Evolutionary conservation across 2,113 vertebrate genomes (phyloP).

Genomic region (Paraplagusia blochii): DNA sequence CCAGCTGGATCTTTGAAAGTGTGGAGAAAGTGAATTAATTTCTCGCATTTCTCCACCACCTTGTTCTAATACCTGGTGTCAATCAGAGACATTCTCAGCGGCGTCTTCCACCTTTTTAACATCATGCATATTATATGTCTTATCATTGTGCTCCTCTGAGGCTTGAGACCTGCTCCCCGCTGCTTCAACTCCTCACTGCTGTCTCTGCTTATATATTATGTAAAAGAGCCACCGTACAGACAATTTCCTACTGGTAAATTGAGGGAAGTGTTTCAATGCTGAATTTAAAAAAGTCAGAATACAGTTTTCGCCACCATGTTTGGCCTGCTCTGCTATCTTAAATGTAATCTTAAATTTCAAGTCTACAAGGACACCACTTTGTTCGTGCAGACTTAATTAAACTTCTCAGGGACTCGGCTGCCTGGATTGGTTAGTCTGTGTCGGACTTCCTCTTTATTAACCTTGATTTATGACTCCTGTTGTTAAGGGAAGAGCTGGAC

Average conservation of each 20-base stretch:
- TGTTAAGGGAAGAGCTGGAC: conserved; percentile 30
- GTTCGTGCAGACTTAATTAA: conserved; percentile 60
- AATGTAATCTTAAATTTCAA: too few species aligned
- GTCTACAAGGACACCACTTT: conserved; percentile 25
- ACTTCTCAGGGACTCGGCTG: conserved; percentile 54
- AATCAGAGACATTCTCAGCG: conserved; percentile 1
- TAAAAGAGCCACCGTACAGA: conserved; percentile 13
- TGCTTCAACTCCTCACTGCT: neutral
- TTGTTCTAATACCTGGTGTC: neutral
- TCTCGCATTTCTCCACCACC: neutral
- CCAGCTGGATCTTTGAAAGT: too few species aligned
- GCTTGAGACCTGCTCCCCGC: conserved; percentile 12
- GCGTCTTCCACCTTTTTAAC: neutral
- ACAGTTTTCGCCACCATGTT: too few species aligned
- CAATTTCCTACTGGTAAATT: neutral
- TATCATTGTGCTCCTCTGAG: conserved; percentile 4
- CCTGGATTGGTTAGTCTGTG: conserved; percentile 43
- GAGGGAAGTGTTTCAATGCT: too few species aligned
- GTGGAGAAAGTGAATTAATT: too few species aligned
- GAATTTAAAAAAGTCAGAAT: too few species aligned
- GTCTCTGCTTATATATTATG: conserved; percentile 9
- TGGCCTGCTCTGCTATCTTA: too few species aligned
- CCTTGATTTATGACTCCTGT: conserved; percentile 43
- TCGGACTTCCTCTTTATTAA: conserved; percentile 44
- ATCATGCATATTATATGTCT: conserved; percentile 3